phyloP scores from a whole-genome alignment of 2,113 vertebrate genomes.

The Cottus gobio region DNA sequence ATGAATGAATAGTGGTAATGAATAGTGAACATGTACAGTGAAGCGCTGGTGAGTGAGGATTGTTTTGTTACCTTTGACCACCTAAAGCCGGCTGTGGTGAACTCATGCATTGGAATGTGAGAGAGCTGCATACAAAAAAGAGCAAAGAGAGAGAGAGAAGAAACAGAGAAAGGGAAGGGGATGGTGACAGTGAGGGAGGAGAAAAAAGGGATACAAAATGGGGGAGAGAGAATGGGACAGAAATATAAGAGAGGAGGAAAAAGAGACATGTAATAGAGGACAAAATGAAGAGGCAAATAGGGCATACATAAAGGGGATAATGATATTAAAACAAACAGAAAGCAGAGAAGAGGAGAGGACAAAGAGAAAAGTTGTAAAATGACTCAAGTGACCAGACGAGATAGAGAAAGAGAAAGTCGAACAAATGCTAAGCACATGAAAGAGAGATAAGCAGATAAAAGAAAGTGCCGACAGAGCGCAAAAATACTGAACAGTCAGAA shows the following conservation, averaged over 20 bases:
- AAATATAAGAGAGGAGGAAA: background rate
- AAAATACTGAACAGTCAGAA: slow-evolving; percentile 27
- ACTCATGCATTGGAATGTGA: slow-evolving; percentile 75
- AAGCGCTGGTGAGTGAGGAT: slow-evolving; percentile 27
- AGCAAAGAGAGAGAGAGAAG: slow-evolving; percentile 41
- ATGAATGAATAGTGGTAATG: slow-evolving; percentile 13
- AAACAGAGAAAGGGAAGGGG: background rate
- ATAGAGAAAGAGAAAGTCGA: slow-evolving; percentile 11
- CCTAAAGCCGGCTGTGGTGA: slow-evolving; percentile 75
- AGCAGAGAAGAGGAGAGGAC: slow-evolving; percentile 17
- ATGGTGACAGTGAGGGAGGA: slow-evolving; percentile 3
- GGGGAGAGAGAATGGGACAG: background rate
- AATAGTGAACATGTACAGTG: background rate
- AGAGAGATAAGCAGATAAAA: slow-evolving; percentile 15
- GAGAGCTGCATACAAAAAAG: slow-evolving; percentile 72
- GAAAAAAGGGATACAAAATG: background rate
- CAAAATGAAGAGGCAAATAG: background rate
- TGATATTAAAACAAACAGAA: slow-evolving; percentile 8
- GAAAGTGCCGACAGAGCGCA: slow-evolving; percentile 28
- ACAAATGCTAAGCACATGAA: slow-evolving; percentile 31
- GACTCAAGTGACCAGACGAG: slow-evolving; percentile 17
- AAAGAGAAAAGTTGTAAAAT: slow-evolving; percentile 34
- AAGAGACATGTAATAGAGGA: background rate
- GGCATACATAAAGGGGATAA: background rate
- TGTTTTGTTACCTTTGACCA: slow-evolving; percentile 80